Evolutionary conservation across 2,113 vertebrate genomes (phyloP).

Genomic region (Solea senegalensis): DNA sequence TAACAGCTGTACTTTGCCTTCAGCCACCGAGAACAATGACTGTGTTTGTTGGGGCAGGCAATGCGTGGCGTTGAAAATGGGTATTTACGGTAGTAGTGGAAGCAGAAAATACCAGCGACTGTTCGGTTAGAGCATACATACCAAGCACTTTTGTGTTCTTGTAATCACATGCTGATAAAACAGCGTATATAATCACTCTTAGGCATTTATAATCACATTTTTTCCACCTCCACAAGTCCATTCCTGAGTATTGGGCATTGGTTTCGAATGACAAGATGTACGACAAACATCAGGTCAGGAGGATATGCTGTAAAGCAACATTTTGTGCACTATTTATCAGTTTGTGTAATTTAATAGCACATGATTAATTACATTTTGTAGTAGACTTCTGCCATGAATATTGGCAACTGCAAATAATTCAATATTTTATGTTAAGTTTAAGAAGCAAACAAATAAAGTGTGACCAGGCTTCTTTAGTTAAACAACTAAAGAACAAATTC

Average conservation of each 20-base stretch:
- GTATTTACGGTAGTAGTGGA: constrained; percentile 12
- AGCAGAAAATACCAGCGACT: constrained; percentile 30
- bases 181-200: constrained; percentile 32
- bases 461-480: too few species aligned
- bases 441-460: not conserved
- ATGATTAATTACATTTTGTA: not conserved
- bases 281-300: not conserved
- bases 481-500: too few species aligned
- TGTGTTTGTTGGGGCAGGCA: constrained; percentile 36
- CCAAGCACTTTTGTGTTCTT: constrained; percentile 30
- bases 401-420: not conserved
- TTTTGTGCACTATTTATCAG: not conserved
- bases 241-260: not conserved
- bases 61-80: constrained; percentile 14
- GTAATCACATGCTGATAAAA: constrained; percentile 44
- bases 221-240: constrained; percentile 10
- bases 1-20: constrained; percentile 31
- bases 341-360: not conserved
- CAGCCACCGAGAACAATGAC: constrained; percentile 26
- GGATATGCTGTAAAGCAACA: not conserved
- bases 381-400: not conserved
- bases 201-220: constrained; percentile 21
- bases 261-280: constrained; percentile 10
- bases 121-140: constrained; percentile 39
- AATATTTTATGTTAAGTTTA: not conserved